Base-by-base conservation (phyloP, 2,797 vertebrate species). In the Cossypha polioptera region DNA sequence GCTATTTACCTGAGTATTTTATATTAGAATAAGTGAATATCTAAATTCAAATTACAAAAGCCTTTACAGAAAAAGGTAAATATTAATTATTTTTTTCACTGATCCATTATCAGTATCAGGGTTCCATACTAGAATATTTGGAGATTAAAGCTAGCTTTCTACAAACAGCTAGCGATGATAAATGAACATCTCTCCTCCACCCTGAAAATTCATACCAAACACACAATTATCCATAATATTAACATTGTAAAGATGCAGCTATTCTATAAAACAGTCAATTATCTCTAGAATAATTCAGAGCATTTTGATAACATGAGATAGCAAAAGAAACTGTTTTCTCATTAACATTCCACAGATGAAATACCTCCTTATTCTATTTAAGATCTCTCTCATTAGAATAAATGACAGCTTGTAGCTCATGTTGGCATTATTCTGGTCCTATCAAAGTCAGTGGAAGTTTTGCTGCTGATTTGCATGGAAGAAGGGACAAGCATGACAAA, bases 391-490 rank as follows among this genome's bases (percentile, higher is more conserved):
- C 75, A 20, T 90, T 87, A 95, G 66, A 96, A 95, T 93, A 97
- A 97, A 82, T 94, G 86, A 97, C 95, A 97, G 93, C 87, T 96
- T 96, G 92, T 94, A 96, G 89, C 90, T 97, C 91, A 47, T 90
- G 88, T 58, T 89, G 63, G 54, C 71, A 55, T 94, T 90, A 92
- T 73, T 82, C 63, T 79, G 57, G 48, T 81, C 36, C 54, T 82
- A 17, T 21, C 40, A 25, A 82, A 96, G 62, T 87, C 88, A 74
- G 63, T 38, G 78, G 55, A 95, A 95, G 94, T 81, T 81, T 85
- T 85, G 73, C 62, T n/a, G 66, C 76, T 76, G 53, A 94, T 92
- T 73, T 94, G 65, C 86, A 45, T 91, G 80, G 86, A 94, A 96
- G 90, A 82, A 94, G 61, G 67, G 91, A 72, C 86, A 91, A 87